These are phyloP conservation scores for Hypena proboscidalis DNA, from an alignment of 2,888 invertebrate genomes.

Conservation along the genomic window DNA sequence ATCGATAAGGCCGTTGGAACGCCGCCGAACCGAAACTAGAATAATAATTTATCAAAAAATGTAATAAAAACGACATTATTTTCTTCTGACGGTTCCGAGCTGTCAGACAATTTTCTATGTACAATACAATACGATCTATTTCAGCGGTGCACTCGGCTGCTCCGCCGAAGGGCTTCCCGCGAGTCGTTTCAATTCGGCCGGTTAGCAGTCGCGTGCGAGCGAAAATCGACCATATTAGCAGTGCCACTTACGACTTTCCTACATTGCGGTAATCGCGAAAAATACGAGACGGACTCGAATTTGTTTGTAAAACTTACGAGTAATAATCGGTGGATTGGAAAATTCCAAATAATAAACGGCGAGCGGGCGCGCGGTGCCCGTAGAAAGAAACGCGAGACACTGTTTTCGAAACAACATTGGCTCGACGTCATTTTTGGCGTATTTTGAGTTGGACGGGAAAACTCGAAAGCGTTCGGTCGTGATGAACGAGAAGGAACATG, in stretches of 20 bases:
- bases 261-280: conserved; percentile 80
- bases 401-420: conserved; percentile 82
- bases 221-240: conserved; percentile 65
- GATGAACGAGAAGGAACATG: conserved; percentile 67
- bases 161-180: conserved; percentile 32
- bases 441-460: conserved; percentile 85
- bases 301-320: conserved; percentile 81
- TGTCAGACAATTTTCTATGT: conserved; percentile 83
- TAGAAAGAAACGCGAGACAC: conserved; percentile 79
- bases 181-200: conserved; percentile 60
- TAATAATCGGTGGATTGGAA: conserved; percentile 86
- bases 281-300: conserved; percentile 79
- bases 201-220: conserved; percentile 52
- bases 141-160: conserved; percentile 36
- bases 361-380: conserved; percentile 74
- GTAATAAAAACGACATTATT: conserved; percentile 85
- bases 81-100: conserved; percentile 77
- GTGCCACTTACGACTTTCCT: conserved; percentile 75
- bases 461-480: conserved; percentile 82
- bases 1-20: conserved; percentile 79
- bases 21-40: conserved; percentile 77
- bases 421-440: conserved; percentile 85
- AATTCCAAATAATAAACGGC: conserved; percentile 84
- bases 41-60: conserved; percentile 85
- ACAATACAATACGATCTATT: conserved; percentile 61